Evolutionary conservation across 1,140 invertebrate genomes (phyloP), one percentile per base, ranked within the genome.

Genomic region (Periplaneta americana): DNA sequence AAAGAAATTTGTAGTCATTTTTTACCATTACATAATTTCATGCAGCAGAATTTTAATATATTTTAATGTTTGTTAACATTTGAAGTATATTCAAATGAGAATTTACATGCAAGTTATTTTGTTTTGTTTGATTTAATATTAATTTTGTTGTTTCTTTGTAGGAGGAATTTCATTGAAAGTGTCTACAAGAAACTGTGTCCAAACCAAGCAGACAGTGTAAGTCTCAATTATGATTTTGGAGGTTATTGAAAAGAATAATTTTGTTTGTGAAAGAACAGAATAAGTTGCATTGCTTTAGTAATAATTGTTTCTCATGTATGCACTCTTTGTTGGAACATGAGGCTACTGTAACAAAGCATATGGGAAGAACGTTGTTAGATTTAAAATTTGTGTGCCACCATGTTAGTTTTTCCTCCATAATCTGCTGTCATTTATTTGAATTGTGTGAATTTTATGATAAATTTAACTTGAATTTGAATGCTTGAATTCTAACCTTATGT

Each of bases 181-280:
- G 89, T 93, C 85, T 93, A 91, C 89, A 90, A 89, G 87, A 88
- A 91, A 88, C 85, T 92, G 84, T 92, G 92, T 89, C 92, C 92
- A 83, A 89, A 90, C 85, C 88, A 87, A 89, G 91, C 89, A 80
- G 89, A 92, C 84, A 91, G 89, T 87, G 91, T 92, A 91, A 91
- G 90, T 92, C 37, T 80, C 77, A 80, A 22, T 74, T 84, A 66
- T 74, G 57, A 80, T 28, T 37, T 34, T 80, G 80, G 80, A 74
- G 36, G 80, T 66, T 80, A 75, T 36, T 80, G 74, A 80, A 34
- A 8, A 9, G 10, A n/a, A n/a, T 66, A n/a, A 66, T 66, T 66
- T 66, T 66, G 17, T 48, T 15, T 48, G n/a, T 66, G 48, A 66
- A 66, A 11, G 48, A 66, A 66, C 22, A 28, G 11, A 66, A 10